Evolutionary conservation across 2,797 vertebrate genomes (phyloP).

Genomic region (Enteromius afrohamiltoni): DNA sequence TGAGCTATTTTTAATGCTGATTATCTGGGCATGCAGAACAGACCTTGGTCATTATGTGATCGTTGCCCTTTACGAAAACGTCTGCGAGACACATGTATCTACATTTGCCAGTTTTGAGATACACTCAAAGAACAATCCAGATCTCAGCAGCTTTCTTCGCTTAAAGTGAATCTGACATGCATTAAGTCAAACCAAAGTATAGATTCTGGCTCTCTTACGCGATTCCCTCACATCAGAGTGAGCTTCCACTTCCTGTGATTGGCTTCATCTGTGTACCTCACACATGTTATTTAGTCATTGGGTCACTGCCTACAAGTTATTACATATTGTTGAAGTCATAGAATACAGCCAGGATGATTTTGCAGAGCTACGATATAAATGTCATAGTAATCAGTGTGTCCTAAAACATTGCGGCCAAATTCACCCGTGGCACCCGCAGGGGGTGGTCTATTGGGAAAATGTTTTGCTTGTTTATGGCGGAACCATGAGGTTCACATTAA

Average conservation of each 20-base stretch:
- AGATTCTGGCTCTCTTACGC: conserved; percentile 26
- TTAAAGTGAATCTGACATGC: conserved; percentile 51
- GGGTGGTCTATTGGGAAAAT: conserved; percentile 2
- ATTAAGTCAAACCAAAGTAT: conserved; percentile 54
- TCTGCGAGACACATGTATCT: conserved; percentile 39
- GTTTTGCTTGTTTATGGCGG: too few species aligned
- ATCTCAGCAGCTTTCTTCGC: conserved; percentile 33
- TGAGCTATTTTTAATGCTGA: conserved; percentile 46
- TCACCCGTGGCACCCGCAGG: not conserved
- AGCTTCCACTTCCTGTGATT: conserved; percentile 18
- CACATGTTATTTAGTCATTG: conserved; percentile 26
- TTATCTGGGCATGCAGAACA: conserved; percentile 43
- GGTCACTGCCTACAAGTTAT: conserved; percentile 65
- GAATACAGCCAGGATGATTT: conserved; percentile 65
- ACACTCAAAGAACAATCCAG: conserved; percentile 25
- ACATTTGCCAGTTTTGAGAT: conserved; percentile 41
- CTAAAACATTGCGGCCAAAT: conserved; percentile 47
- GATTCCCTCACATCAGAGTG: not conserved
- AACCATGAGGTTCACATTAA: not conserved
- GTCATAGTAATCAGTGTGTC: conserved; percentile 65
- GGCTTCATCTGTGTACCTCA: conserved; percentile 41
- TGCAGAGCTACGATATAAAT: conserved; percentile 65
- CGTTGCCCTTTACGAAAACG: not conserved
- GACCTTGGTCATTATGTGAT: conserved; percentile 38
- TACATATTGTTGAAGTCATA: conserved; percentile 66